Percentiles rank a stretch among this genome's conserved stretches.
phyloP scores from a whole-genome alignment of 2,113 vertebrate genomes.

The Tilapia sparmanii region DNA sequence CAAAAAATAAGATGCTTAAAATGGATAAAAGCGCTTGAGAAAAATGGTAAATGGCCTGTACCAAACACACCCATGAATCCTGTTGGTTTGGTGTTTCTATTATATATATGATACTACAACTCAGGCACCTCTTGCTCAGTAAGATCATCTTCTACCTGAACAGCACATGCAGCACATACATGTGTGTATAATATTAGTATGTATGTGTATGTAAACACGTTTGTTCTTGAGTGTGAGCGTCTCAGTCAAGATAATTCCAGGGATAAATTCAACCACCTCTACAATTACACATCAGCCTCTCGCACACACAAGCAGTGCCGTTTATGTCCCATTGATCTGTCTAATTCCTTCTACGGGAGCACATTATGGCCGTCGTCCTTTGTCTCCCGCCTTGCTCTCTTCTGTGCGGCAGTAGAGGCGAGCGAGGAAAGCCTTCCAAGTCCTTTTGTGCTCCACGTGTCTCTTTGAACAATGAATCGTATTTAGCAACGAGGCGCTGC shows the following conservation, averaged over 20 bases:
- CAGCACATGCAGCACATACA: not conserved
- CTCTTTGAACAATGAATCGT: conserved; percentile 54
- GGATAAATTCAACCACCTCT: conserved; percentile 18
- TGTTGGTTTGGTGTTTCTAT: not conserved
- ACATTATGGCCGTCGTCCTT: conserved; percentile 17
- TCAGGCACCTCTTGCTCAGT: not conserved
- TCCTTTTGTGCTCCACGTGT: conserved; percentile 35
- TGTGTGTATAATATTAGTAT: not conserved
- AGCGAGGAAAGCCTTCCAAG: conserved; percentile 7
- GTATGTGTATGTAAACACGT: not conserved
- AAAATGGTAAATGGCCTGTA: too few relatives aligned
- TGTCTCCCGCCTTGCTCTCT: conserved; percentile 17
- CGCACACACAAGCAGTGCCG: conserved; percentile 33
- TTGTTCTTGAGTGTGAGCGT: not conserved
- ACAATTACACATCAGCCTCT: conserved; percentile 41
- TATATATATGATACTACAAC: not conserved
- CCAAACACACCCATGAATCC: not conserved
- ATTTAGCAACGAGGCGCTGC: conserved; percentile 3
- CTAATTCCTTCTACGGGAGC: conserved; percentile 39
- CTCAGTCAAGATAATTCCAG: conserved; percentile 15
- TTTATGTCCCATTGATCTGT: conserved; percentile 42
- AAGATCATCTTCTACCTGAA: not conserved
- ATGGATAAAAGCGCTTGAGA: not conserved
- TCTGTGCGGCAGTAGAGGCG: conserved; percentile 3
- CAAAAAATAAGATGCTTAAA: not conserved